Evolutionary conservation across 2,113 vertebrate genomes (phyloP).

Genomic region (Opisthocomus hoazin): DNA sequence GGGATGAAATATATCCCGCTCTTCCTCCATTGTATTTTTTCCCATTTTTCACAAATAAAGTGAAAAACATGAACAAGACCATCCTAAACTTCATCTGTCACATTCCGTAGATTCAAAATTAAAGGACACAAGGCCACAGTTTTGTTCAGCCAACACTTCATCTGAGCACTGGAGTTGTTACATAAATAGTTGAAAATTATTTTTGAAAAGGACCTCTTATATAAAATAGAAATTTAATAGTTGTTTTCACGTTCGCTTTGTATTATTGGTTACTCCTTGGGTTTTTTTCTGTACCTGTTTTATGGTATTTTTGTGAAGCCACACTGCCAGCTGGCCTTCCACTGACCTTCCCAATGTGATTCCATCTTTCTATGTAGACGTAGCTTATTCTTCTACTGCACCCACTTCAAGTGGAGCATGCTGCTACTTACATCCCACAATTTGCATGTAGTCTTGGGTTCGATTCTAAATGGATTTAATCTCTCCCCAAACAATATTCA

Average conservation of each 20-base stretch:
- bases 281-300: not conserved
- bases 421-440: not conserved
- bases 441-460: not conserved
- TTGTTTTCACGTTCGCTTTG: not conserved
- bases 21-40: not conserved
- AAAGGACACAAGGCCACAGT: not conserved
- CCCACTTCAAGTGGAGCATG: not conserved
- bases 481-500: not conserved
- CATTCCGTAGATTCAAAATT: not conserved
- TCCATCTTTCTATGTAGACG: not conserved
- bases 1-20: not conserved
- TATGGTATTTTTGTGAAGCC: not conserved
- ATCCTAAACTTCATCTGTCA: not conserved
- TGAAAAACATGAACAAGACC: not conserved
- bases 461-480: not conserved
- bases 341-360: not conserved
- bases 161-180: not conserved
- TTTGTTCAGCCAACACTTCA: not conserved
- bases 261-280: not conserved
- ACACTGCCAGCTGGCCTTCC: too few species aligned
- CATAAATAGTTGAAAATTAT: not conserved
- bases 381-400: not conserved
- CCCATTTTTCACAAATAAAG: not conserved
- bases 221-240: not conserved
- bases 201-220: not conserved